Evolutionary conservation across 1,140 invertebrate species (phyloP).

Genomic region (Atta cephalotes): DNA sequence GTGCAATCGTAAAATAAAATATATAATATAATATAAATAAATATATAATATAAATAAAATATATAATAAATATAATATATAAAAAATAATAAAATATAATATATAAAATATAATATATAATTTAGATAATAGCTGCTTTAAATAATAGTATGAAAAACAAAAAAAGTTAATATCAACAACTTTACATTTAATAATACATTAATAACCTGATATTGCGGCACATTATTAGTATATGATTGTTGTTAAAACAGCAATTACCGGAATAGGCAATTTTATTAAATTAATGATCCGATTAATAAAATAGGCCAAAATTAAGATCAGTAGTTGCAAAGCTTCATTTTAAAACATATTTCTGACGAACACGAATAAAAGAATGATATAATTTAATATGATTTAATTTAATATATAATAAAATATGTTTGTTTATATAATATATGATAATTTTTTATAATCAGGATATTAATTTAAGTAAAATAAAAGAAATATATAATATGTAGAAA

Average conservation of each 20-base stretch:
- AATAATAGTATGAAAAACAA: neutral
- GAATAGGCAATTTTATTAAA: constrained; percentile 2
- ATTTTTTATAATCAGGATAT: neutral
- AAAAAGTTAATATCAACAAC: neutral
- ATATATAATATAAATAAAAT: too few species aligned
- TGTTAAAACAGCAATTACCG: neutral
- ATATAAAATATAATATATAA: too few species aligned
- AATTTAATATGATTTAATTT: neutral
- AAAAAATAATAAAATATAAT: too few species aligned
- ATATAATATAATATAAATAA: too few species aligned
- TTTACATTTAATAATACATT: neutral
- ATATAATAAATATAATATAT: too few species aligned
- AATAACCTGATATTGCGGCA: neutral
- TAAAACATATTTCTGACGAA: neutral
- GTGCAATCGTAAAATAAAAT: constrained; percentile 1
- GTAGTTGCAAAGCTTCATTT: neutral
- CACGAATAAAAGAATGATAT: neutral
- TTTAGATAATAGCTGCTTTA: neutral
- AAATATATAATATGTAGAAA: neutral
- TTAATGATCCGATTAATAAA: constrained; percentile 23
- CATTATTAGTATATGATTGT: neutral
- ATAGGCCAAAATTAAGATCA: constrained; percentile 30
- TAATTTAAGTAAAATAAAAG: neutral
- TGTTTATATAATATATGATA: neutral
- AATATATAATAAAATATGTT: neutral